Evolutionary conservation across 2,888 invertebrate species (phyloP).

Genomic region (Calliscelio sp.): DNA sequence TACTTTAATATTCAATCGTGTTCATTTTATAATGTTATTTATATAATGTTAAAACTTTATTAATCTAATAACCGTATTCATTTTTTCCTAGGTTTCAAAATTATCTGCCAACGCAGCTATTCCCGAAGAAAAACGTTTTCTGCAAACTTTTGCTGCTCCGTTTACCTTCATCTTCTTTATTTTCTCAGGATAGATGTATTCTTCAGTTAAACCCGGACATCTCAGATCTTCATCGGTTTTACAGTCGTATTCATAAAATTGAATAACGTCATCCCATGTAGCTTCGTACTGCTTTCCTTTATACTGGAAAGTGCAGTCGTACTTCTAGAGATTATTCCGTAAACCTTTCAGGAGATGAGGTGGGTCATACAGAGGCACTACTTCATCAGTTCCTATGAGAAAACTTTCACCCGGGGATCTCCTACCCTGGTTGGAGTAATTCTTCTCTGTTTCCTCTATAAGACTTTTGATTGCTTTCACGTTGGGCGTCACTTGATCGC

Average conservation of each 20-base stretch:
- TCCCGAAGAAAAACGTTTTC: not conserved
- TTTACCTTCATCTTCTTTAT: constrained; percentile 22
- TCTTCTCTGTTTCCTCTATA: not conserved
- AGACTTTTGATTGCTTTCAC: constrained; percentile 1
- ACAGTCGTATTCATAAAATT: not conserved
- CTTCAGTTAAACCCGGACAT: constrained; percentile 2
- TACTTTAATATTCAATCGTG: no score
- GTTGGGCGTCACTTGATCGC: constrained; percentile 6
- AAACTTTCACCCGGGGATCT: not conserved
- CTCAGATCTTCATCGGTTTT: not conserved
- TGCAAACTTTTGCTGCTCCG: constrained; percentile 9
- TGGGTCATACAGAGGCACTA: not conserved
- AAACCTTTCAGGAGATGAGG: constrained; percentile 10
- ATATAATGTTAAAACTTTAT: no score
- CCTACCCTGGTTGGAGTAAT: no score
- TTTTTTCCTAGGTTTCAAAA: no score
- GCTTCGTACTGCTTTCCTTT: not conserved
- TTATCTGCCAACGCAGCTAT: not conserved
- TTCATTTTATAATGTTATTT: no score
- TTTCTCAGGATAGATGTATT: not conserved
- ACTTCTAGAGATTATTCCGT: not conserved
- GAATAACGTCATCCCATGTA: not conserved
- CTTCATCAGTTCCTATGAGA: not conserved
- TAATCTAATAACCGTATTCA: no score
- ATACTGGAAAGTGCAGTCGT: not conserved